Percentiles rank a stretch among this genome's conserved stretches.
Conservation (phyloP, 2,888 invertebrate genomes). For the Caenorhabditis parvicauda region DNA sequence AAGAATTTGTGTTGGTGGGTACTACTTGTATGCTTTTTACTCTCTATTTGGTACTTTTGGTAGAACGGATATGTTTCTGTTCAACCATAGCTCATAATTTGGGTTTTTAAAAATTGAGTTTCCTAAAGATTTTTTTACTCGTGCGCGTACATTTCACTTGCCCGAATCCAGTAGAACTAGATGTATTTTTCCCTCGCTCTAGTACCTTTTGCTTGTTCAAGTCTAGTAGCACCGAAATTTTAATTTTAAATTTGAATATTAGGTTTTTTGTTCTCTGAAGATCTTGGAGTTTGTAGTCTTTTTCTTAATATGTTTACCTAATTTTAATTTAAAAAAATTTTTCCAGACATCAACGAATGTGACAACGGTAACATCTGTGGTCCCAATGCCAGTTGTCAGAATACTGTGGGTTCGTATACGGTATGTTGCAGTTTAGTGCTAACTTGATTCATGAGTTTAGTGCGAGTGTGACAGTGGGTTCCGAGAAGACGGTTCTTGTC, state of each 20-base stretch:
- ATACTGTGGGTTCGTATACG: constrained; percentile 73
- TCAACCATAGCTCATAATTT: too few relatives aligned
- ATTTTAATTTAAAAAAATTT: background rate
- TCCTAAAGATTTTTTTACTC: too few relatives aligned
- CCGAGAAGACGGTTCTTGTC: constrained; percentile 24
- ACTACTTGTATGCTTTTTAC: background rate
- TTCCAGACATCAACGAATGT: constrained; percentile 83
- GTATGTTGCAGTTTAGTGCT: background rate
- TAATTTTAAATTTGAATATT: too few relatives aligned
- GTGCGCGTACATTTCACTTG: too few relatives aligned
- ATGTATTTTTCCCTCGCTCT: too few relatives aligned
- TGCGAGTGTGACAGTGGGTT: constrained; percentile 39
- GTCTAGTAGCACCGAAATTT: too few relatives aligned
- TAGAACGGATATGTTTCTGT: background rate
- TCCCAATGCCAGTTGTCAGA: constrained; percentile 77
- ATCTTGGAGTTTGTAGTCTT: too few relatives aligned
- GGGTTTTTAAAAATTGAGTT: too few relatives aligned
- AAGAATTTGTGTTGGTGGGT: constrained; percentile 50
- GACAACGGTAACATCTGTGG: constrained; percentile 76
- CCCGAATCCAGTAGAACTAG: too few relatives aligned
- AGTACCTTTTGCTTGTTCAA: too few relatives aligned
- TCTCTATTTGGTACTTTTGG: background rate
- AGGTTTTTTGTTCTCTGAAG: too few relatives aligned
- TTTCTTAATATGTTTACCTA: too few relatives aligned
- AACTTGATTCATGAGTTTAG: background rate